phyloP scores from a whole-genome alignment of 2,888 invertebrate species.

The Hydriomena furcata region DNA sequence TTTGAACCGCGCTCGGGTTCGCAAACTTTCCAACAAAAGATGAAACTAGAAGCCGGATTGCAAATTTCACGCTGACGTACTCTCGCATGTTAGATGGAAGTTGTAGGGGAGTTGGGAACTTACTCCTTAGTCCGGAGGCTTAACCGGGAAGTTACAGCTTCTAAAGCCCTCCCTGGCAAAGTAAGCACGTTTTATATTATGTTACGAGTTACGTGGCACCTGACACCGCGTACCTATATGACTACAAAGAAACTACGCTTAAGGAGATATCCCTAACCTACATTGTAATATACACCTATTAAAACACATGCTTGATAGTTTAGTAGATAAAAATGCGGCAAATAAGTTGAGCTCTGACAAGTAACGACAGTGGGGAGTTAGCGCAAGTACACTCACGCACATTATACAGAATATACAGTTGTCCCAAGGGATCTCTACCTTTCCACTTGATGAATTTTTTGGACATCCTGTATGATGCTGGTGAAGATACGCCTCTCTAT shows the following conservation, averaged over 20 bases:
- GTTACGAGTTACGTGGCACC: conserved; percentile 46
- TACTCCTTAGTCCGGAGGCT: conserved; percentile 39
- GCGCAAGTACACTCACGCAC: too few species aligned
- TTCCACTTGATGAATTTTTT: too few species aligned
- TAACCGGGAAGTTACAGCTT: conserved; percentile 44
- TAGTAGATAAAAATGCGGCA: background rate
- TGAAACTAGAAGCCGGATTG: conserved; percentile 37
- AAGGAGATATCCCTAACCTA: conserved; percentile 10
- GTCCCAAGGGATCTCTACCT: too few species aligned
- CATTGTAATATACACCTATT: too few species aligned
- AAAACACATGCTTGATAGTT: background rate
- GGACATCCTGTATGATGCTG: too few species aligned
- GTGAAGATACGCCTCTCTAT: too few species aligned
- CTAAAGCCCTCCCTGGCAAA: conserved; percentile 43
- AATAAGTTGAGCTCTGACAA: background rate
- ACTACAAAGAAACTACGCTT: conserved; percentile 44
- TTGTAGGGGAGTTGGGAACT: conserved; percentile 37
- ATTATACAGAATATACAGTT: too few species aligned
- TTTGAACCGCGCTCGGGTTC: conserved; percentile 17
- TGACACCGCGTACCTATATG: conserved; percentile 46
- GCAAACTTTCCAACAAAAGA: conserved; percentile 42
- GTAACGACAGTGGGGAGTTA: too few species aligned
- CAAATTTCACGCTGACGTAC: conserved; percentile 41
- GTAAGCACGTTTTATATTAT: conserved; percentile 55
- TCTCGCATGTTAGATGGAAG: conserved; percentile 40